Base-by-base conservation (phyloP, 1,140 invertebrate genomes). In the Pentalonia nigronervosa region DNA sequence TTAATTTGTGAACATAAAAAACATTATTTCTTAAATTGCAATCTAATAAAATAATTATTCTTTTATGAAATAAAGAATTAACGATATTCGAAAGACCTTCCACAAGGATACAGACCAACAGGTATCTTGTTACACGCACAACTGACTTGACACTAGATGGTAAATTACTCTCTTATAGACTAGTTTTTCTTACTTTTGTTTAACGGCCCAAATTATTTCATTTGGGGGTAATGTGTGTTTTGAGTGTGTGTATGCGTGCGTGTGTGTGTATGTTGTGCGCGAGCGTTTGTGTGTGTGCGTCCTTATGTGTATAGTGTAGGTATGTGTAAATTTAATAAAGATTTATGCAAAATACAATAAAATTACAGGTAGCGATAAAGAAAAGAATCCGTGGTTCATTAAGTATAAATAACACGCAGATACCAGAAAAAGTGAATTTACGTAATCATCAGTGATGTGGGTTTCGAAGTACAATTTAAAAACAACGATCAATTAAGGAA, bases 141-240 rank as follows among this genome's bases (percentile, higher is more conserved):
- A 93, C 91, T 86, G 81, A 93, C 25, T 93, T 93, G 48, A 86
- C 91, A 83, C 91, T 93, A 93, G 67, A 30, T 83, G 76, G 76
- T 83, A 86, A 86, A 93, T 93, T 93, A 53, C 81, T 93, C 81
- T 84, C 81, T 50, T 93, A 84, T 53, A 86, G 91, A 93, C 91
- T 86, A 93, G 91, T 93, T 93, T 93, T 93, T 84, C 91, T 93
- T 93, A 91, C 76, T 81, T 91, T 91, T 91, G 48, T 84, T 86
- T 84, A 84, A 81, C 67, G 91, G 48, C 48, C 76, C 67, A 83
- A 93, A 93, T 93, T 50, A 93, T 93, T 93, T 93, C 48, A 56
- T 93, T 93, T 93, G 48, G 91, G 91, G 91, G 91, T 53, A 92
- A 92, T 60, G 87, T 50, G 14, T 60, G 25, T 60, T 11, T 56